Evolutionary conservation across 2,797 vertebrate species (phyloP).

Genomic region (Tachyglossus aculeatus): DNA sequence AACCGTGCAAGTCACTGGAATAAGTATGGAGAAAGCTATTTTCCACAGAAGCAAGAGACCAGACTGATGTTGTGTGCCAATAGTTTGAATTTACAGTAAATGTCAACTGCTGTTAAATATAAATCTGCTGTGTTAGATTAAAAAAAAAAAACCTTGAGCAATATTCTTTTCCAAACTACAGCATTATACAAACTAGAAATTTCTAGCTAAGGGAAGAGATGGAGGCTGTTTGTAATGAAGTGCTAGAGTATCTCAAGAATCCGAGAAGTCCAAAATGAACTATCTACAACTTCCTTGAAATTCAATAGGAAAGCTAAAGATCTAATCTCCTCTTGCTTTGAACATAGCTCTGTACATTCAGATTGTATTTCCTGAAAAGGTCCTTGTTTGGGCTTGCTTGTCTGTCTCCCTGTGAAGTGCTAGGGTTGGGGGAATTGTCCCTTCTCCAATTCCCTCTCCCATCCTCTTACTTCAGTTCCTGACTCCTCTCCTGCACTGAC

Average conservation of each 20-base stretch:
- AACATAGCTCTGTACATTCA: too few relatives aligned
- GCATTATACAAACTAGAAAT: slow-evolving; percentile 47
- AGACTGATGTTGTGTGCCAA: slow-evolving; percentile 64
- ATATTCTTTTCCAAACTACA: slow-evolving; percentile 47
- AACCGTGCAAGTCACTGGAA: slow-evolving; percentile 55
- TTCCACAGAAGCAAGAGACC: slow-evolving; percentile 63
- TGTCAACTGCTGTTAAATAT: slow-evolving; percentile 68
- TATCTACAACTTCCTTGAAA: slow-evolving; percentile 20
- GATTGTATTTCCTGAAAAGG: too few relatives aligned
- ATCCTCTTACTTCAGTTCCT: too few relatives aligned
- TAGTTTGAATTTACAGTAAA: slow-evolving; percentile 66
- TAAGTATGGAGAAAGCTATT: slow-evolving; percentile 54
- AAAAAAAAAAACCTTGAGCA: slow-evolving; percentile 62
- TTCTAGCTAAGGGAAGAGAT: slow-evolving; percentile 71
- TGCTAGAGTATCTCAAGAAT: neutral
- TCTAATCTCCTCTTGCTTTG: too few relatives aligned
- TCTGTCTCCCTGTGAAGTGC: too few relatives aligned
- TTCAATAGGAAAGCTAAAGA: too few relatives aligned
- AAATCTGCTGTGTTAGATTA: slow-evolving; percentile 54
- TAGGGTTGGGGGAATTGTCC: too few relatives aligned
- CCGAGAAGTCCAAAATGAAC: neutral
- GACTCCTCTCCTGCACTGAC: too few relatives aligned
- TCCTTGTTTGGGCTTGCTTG: too few relatives aligned
- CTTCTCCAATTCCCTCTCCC: too few relatives aligned
- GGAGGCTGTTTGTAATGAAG: slow-evolving; percentile 63